Conservation (phyloP, 2,888 invertebrate species). For the Chesias legatella region DNA sequence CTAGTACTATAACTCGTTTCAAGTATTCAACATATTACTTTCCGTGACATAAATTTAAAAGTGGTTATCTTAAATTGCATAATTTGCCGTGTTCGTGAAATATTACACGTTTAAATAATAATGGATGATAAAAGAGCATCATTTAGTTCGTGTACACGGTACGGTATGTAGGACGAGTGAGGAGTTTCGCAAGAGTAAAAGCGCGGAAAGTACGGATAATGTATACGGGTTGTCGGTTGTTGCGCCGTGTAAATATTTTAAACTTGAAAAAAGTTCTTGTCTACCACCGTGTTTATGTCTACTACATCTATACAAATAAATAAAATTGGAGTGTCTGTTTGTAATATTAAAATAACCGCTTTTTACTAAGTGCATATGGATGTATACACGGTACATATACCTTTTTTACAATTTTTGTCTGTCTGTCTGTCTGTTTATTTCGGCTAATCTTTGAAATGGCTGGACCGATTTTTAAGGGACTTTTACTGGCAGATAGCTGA, state of each 20-base stretch:
- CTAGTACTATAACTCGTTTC: too few relatives aligned
- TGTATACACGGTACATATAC: too few relatives aligned
- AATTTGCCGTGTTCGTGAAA: not conserved
- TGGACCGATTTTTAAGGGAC: too few relatives aligned
- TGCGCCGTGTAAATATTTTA: constrained; percentile 17
- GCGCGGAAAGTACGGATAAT: constrained; percentile 30
- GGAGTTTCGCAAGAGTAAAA: constrained; percentile 47
- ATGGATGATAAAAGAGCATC: constrained; percentile 18
- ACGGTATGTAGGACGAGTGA: constrained; percentile 45
- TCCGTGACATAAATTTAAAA: not conserved
- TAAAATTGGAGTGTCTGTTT: too few relatives aligned
- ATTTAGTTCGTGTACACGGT: constrained; percentile 22
- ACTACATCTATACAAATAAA: too few relatives aligned
- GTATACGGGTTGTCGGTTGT: constrained; percentile 7
- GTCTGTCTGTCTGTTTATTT: too few relatives aligned
- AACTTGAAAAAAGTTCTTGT: constrained; percentile 5
- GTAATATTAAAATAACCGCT: too few relatives aligned
- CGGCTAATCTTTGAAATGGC: too few relatives aligned
- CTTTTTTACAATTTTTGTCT: too few relatives aligned
- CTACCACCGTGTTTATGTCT: constrained; percentile 6
- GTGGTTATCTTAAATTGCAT: not conserved
- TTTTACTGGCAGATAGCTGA: too few relatives aligned
- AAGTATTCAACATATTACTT: too few relatives aligned
- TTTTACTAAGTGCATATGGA: too few relatives aligned
- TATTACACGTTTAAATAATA: constrained; percentile 1